These are phyloP conservation scores for Muschampia plurimacula DNA, from an alignment of 2,888 invertebrate genomes.

Conservation along the genomic window DNA sequence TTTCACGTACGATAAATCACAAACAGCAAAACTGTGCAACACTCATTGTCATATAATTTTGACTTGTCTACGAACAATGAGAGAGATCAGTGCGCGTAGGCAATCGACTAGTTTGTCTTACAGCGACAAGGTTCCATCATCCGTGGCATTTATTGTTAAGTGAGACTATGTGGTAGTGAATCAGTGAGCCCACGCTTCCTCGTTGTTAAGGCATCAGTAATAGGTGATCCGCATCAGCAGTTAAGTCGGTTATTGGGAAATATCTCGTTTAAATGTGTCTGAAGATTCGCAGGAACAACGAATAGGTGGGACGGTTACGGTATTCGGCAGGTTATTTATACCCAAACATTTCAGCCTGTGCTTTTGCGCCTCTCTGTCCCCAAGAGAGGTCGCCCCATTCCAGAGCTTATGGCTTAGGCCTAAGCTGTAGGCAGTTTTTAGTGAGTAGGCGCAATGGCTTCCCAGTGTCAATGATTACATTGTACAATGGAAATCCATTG, in stretches of 20 bases:
- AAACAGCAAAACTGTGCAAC: slow-evolving; percentile 51
- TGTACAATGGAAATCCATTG: too few relatives aligned
- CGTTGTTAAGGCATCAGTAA: slow-evolving; percentile 60
- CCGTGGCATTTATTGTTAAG: slow-evolving; percentile 50
- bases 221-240: slow-evolving; percentile 70
- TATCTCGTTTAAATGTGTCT: slow-evolving; percentile 37
- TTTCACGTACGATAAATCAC: slow-evolving; percentile 48
- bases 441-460: too few relatives aligned
- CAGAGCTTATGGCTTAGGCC: too few relatives aligned
- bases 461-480: too few relatives aligned
- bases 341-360: neutral
- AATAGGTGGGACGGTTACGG: slow-evolving; percentile 27
- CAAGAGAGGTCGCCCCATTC: too few relatives aligned
- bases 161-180: slow-evolving; percentile 51
- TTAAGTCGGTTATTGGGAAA: slow-evolving; percentile 47
- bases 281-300: slow-evolving; percentile 27
- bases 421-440: too few relatives aligned
- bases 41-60: slow-evolving; percentile 46
- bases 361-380: too few relatives aligned
- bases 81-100: slow-evolving; percentile 74
- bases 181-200: slow-evolving; percentile 71
- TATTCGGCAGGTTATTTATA: neutral
- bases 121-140: slow-evolving; percentile 57
- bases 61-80: slow-evolving; percentile 64
- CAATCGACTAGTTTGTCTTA: slow-evolving; percentile 51